Percentiles rank a stretch among this genome's conserved stretches.
Evolutionary conservation across 2,797 vertebrate genomes (phyloP).

Genomic region (Leptatherina wallacei): DNA sequence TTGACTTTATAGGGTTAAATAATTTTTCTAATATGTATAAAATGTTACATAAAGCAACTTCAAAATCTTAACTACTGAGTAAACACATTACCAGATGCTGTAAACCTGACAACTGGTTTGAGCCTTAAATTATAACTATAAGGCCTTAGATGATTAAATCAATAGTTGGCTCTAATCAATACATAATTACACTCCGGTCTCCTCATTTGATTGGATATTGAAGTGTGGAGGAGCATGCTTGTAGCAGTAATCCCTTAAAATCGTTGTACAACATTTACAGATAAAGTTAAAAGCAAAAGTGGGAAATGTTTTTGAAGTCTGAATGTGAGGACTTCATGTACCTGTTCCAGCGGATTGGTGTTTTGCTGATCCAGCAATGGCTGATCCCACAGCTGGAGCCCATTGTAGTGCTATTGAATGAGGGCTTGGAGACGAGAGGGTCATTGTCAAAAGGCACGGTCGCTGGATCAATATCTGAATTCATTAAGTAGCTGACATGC

Average conservation of each 20-base stretch:
- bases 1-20: too few relatives aligned
- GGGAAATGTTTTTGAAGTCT: conserved; percentile 15
- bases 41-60: conserved; percentile 30
- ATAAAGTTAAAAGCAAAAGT: conserved; percentile 4
- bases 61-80: conserved; percentile 50
- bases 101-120: conserved; percentile 47
- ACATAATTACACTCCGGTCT: conserved; percentile 72
- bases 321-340: conserved; percentile 46
- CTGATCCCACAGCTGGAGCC: conserved; percentile 78
- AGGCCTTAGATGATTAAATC: conserved; percentile 71
- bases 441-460: conserved; percentile 80
- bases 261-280: conserved; percentile 17
- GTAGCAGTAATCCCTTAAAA: conserved; percentile 40
- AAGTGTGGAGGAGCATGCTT: conserved; percentile 48
- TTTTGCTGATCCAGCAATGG: conserved; percentile 64
- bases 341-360: conserved; percentile 27
- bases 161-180: conserved; percentile 78
- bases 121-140: conserved; percentile 60
- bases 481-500: conserved; percentile 81
- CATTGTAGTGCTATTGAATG: conserved; percentile 75
- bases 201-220: conserved; percentile 68
- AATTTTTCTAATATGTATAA: conserved; percentile 5
- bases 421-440: conserved; percentile 62
- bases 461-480: conserved; percentile 83
- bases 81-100: conserved; percentile 41